phyloP scores from a whole-genome alignment of 2,797 vertebrate species.

The Cercopithecus petaurista region DNA sequence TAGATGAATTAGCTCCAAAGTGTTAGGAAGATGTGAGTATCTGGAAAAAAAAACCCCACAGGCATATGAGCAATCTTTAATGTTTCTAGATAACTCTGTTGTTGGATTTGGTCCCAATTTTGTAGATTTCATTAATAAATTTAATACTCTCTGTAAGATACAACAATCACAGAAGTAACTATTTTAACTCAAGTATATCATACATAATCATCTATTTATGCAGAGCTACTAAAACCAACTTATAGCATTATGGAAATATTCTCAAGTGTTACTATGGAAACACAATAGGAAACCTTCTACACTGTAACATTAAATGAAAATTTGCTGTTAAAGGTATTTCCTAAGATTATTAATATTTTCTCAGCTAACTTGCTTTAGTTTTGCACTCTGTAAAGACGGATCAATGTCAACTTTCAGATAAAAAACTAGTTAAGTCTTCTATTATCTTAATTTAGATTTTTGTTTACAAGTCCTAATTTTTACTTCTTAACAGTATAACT shows the following conservation, averaged over 20 bases:
- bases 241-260: neutral
- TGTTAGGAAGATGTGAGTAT: neutral
- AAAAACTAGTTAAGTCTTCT: neutral
- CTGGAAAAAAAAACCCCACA: neutral
- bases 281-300: neutral
- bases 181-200: neutral
- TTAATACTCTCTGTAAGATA: neutral
- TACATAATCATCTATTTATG: neutral
- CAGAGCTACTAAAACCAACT: neutral
- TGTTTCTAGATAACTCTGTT: neutral
- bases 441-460: neutral
- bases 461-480: neutral
- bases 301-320: neutral
- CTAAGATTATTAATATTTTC: neutral
- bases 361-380: neutral
- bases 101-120: neutral
- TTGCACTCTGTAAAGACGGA: neutral
- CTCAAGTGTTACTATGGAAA: neutral
- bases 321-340: neutral
- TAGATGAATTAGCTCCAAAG: neutral
- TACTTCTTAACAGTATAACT: neutral
- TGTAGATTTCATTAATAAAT: neutral
- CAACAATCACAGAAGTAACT: neutral
- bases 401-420: neutral
- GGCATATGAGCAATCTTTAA: neutral